phyloP scores from a whole-genome alignment of 2,113 vertebrate genomes.

The Ceyx melanurus region DNA sequence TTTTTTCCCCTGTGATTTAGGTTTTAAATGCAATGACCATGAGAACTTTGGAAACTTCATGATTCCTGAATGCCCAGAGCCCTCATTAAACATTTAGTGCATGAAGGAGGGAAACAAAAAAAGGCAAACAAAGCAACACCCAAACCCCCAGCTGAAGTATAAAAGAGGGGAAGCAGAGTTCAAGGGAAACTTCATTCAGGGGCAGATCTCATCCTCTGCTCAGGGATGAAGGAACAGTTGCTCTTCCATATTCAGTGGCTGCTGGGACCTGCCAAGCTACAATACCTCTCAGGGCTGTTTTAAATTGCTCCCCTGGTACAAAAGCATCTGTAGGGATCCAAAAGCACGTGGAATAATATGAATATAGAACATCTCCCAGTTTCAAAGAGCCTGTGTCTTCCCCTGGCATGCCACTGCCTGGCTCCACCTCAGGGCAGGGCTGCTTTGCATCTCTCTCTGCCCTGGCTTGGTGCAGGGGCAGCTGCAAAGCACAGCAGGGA shows the following conservation, averaged over 20 bases:
- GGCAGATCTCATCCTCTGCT: background rate
- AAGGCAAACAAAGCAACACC: background rate
- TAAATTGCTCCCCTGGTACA: background rate
- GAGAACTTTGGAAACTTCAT: slow-evolving; percentile 12
- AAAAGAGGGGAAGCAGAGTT: background rate
- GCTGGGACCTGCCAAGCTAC: background rate
- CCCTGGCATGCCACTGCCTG: background rate
- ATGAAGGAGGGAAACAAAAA: accelerated
- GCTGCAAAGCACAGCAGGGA: background rate
- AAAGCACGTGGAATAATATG: background rate
- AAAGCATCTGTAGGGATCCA: background rate
- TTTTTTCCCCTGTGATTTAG: background rate
- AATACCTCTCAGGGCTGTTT: background rate
- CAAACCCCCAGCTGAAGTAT: background rate
- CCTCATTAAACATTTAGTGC: background rate
- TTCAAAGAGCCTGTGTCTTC: background rate
- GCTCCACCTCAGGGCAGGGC: background rate
- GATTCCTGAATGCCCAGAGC: slow-evolving; percentile 26
- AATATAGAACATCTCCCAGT: background rate
- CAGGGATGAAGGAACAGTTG: background rate
- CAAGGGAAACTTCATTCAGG: background rate
- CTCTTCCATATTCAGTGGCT: background rate
- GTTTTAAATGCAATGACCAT: background rate
- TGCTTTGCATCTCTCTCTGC: background rate
- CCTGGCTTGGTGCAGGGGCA: accelerated